Evolutionary conservation across 2,888 invertebrate species (phyloP), one percentile per base, ranked within the genome.

Genomic region (Agonum fuliginosum): DNA sequence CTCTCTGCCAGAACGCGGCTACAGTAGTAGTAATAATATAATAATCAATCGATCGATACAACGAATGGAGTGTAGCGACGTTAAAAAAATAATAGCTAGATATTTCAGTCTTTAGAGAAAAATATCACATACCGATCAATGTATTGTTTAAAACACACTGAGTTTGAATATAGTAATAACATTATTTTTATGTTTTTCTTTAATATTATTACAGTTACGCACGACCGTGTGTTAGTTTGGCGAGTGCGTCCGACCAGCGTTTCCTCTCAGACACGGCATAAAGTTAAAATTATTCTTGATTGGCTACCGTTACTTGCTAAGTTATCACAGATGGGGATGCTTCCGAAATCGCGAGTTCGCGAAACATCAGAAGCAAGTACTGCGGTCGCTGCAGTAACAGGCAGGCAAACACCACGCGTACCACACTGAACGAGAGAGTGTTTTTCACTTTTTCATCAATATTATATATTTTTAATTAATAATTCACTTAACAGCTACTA

Each of bases 21-120:
- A 62, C 65, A 65, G 70, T 67, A 62, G 65, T 46, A 72, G n/a
- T n/a, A n/a, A 70, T 70, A 46, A 48, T 48, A 48, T 54, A 62
- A 43, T 67, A 27, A 75, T 75, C 48, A 46, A 75, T 67, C 51
- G 62, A 67, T 67, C 74, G 67, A 75, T 67, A 75, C 67, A 75
- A 75, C 75, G 67, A 67, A 67, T 46, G 70, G 69, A 76, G 77
- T 77, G 77, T 77, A 77, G 77, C 70, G 70, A 77, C 58, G 58
- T 81, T 84, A 84, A 84, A 85, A 85, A 83, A 85, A 86, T 86
- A 84, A 86, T 85, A 86, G 84, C 83, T 84, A 85, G 82, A 82
- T 85, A 85, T 86, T 86, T 88, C 88, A 88, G 88, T 88, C 88
- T 88, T 87, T 85, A 86, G 86, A 86, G 87, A 87, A 87, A 84